Evolutionary conservation across 2,797 vertebrate species (phyloP).

Genomic region (Glyptemys insculpta): DNA sequence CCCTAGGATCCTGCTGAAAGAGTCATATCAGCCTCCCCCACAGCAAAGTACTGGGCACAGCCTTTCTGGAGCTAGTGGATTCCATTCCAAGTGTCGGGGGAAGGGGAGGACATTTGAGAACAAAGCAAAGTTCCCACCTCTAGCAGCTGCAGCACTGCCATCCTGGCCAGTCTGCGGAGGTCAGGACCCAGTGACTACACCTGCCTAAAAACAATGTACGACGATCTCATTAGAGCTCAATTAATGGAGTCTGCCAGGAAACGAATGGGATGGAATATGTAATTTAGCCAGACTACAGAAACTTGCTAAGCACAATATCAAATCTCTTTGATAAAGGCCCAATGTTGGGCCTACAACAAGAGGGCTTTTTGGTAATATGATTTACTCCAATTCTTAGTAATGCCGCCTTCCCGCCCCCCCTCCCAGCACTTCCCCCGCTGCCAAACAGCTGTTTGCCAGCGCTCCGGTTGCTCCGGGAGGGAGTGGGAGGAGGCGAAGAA

Average conservation of each 20-base stretch:
- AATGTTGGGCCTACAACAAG: not conserved
- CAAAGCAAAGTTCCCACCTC: no score
- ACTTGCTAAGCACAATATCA: not conserved
- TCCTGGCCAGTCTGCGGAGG: no score
- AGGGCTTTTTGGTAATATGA: not conserved
- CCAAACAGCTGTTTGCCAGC: no score
- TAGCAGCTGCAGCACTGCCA: no score
- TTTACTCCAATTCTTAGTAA: not conserved
- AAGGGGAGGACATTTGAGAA: no score
- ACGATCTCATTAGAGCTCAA: no score
- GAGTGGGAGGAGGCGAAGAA: no score
- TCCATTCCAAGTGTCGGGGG: no score
- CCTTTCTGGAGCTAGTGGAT: not conserved
- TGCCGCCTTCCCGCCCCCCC: fast-evolving
- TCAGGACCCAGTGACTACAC: no score
- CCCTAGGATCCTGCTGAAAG: not conserved
- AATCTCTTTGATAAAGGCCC: not conserved
- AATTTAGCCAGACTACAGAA: not conserved
- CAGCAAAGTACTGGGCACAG: not conserved
- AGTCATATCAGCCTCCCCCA: not conserved
- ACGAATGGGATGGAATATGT: not conserved
- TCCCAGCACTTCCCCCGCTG: no score
- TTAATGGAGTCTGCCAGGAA: not conserved
- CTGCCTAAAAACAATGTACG: no score
- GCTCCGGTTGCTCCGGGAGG: no score